Percentiles rank a stretch among this genome's conserved stretches.
Evolutionary conservation across 2,797 vertebrate species (phyloP).

Genomic region (Micropoecilia bifurca): DNA sequence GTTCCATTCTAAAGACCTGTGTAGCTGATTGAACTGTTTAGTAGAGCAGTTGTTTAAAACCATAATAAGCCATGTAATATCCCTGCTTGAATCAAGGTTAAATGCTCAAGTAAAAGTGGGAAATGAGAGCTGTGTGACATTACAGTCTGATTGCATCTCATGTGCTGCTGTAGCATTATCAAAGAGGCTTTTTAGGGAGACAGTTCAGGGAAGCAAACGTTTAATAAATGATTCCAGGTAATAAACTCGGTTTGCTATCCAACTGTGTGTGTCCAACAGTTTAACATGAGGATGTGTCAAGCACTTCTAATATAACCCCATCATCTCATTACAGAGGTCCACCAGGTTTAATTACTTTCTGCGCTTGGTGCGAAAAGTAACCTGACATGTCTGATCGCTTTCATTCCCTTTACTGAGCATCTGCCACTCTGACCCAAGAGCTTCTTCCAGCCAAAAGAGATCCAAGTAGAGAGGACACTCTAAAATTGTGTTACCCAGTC

Average conservation of each 20-base stretch:
- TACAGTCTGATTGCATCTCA: constrained; percentile 58
- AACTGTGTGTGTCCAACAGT: background rate
- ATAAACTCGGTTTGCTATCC: constrained; percentile 50
- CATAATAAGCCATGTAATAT: constrained; percentile 19
- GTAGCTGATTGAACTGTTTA: background rate
- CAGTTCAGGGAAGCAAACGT: background rate
- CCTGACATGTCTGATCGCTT: background rate
- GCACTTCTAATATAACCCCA: background rate
- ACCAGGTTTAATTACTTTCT: constrained; percentile 6
- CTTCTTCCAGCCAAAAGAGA: background rate
- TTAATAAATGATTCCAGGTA: constrained; percentile 19
- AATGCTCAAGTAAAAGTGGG: constrained; percentile 28
- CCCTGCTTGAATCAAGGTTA: constrained; percentile 47
- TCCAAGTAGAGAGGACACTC: background rate
- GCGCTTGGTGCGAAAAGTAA: background rate
- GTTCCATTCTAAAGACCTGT: constrained; percentile 3
- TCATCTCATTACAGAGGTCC: constrained; percentile 2
- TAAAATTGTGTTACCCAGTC: background rate
- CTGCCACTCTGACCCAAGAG: background rate
- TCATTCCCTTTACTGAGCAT: background rate
- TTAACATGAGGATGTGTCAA: background rate
- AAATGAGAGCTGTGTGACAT: constrained; percentile 41
- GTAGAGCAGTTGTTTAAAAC: background rate
- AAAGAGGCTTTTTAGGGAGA: constrained; percentile 22
- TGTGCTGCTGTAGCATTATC: constrained; percentile 4